Percentiles rank a stretch among this genome's conserved stretches.
phyloP scores from a whole-genome alignment of 2,888 invertebrate genomes.

The Tolmerus cingulatus region DNA sequence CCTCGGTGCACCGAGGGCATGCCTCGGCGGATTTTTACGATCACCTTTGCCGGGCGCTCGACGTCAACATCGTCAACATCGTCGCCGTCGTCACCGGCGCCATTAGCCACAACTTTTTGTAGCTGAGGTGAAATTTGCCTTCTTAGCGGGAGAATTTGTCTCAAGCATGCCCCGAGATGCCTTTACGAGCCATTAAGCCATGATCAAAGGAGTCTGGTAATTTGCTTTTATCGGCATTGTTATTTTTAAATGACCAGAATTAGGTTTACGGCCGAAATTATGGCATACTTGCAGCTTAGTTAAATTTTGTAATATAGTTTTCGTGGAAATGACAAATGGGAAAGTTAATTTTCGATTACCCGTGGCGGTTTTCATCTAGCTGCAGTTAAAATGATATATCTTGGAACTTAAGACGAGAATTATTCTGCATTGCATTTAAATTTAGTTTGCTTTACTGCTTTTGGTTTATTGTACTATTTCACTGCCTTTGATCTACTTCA shows the following conservation, averaged over 20 bases:
- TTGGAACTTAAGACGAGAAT: neutral
- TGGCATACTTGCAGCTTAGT: neutral
- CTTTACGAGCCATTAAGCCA: neutral
- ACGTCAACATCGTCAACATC: neutral
- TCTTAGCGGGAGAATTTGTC: neutral
- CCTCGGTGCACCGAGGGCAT: neutral
- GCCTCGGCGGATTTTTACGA: neutral
- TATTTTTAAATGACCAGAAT: neutral
- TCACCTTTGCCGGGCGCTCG: neutral
- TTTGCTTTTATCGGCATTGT: neutral
- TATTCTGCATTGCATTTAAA: neutral
- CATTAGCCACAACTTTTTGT: neutral
- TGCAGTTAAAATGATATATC: neutral
- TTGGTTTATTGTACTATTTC: neutral
- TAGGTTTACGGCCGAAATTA: neutral
- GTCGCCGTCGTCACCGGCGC: neutral
- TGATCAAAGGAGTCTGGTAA: conserved; percentile 2
- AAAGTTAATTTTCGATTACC: neutral
- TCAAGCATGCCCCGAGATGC: neutral
- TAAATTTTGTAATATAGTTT: neutral
- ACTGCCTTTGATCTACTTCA: neutral
- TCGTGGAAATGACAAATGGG: neutral
- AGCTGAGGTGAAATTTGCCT: neutral
- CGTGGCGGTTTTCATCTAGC: neutral
- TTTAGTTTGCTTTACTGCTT: neutral